A percentile compares a stretch with the other conserved stretches of the same genome.
Evolutionary conservation across 1,140 invertebrate species (phyloP).

Genomic region (Marisa cornuarietis): DNA sequence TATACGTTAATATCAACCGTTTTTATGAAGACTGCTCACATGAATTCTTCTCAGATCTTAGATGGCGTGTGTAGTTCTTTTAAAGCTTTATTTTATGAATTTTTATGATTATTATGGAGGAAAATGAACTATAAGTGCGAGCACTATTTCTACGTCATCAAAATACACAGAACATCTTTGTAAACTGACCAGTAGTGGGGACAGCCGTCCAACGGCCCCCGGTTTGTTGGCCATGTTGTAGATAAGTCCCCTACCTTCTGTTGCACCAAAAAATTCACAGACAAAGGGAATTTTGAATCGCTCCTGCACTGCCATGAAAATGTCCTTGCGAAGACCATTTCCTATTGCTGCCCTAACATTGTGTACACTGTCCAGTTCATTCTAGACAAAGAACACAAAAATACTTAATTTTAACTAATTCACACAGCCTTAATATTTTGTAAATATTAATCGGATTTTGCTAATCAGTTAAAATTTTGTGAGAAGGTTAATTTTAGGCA

Average conservation of each 20-base stretch:
- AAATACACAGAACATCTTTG: background rate
- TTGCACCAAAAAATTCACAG: conserved; percentile 94
- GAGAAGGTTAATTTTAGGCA: background rate
- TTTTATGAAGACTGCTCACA: conserved; percentile 29
- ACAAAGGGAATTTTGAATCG: conserved; percentile 87
- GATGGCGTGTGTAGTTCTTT: no score
- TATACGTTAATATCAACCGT: background rate
- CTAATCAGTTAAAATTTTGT: background rate
- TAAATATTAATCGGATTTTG: background rate
- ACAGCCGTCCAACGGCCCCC: conserved; percentile 46
- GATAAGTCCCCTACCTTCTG: conserved; percentile 92
- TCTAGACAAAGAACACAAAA: conserved; percentile 31
- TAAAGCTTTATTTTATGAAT: no score
- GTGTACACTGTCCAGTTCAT: conserved; percentile 37
- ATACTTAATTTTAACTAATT: background rate
- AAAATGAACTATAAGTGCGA: background rate
- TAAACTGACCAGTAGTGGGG: conserved; percentile 43
- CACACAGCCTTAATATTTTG: background rate
- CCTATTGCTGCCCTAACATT: conserved; percentile 41
- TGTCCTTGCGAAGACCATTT: conserved; percentile 87
- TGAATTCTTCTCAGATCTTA: conserved; percentile 41
- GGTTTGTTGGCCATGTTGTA: conserved; percentile 47
- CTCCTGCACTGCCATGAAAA: conserved; percentile 87
- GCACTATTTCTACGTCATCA: no score
- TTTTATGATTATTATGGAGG: no score